Evolutionary conservation across 2,888 invertebrate genomes (phyloP), one percentile per base, ranked within the genome.

Genomic region (Ypsolopha sequella): DNA sequence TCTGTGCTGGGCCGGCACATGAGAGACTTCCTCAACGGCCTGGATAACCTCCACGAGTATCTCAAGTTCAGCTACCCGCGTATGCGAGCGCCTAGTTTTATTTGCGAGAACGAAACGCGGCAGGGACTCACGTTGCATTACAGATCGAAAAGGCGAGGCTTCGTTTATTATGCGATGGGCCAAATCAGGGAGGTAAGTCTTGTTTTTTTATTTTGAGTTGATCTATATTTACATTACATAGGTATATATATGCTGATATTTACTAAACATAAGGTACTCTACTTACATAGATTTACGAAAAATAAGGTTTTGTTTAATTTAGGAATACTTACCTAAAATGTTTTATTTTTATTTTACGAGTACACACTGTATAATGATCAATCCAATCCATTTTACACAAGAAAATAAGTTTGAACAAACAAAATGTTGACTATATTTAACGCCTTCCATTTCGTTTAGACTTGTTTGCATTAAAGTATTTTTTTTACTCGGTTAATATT

Each of bases 41-140:
- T 99, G 61, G 98, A 99, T 80, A 98, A 98, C 82, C 88, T 99
- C 33, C 99, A 99, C 75, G 98, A 98, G 74, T 99, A 99, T 74
- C 88, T 99, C 47, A 95, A 98, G 76, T 97, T 97, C 82, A 97
- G 96, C 51, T 98, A 98, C 72, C 97, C 97, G 0, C 89, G 85
- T 55, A 92, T 92, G 92, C 84, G 93, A 58, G 98, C 98, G 0
- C 99, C 99, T 0, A 97, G 97, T 51, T 99, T 99, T 75, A 98
- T 97, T 62, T 97, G 97, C 68, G 98, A 98, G 76, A 96, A 97
- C 69, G 98, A 99, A 76, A 95, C 96, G 0, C 89, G 94, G 52
- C 93, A 95, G 66, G 98, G 98, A 0, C 84, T 99, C 55, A 96
- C 96, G 0, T 87, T 99, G 53, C 98, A 98, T 80, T 97, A 97